Percentiles rank a stretch among this genome's conserved stretches.
These are phyloP conservation scores for Dynastes grantii DNA, from an alignment of 2,888 invertebrate species.

Conservation along the genomic window DNA sequence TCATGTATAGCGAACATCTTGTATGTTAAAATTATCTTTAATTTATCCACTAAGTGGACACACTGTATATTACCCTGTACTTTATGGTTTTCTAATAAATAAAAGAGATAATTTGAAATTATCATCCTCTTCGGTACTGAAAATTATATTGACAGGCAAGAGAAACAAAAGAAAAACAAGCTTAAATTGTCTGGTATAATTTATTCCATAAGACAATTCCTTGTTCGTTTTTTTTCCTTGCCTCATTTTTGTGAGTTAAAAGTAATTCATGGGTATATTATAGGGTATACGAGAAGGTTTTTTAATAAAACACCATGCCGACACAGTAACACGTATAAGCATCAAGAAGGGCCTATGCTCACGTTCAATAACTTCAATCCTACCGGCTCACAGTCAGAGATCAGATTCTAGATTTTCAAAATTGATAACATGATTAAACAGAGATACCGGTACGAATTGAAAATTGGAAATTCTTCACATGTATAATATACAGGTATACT, in stretches of 20 bases:
- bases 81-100: constrained; percentile 20
- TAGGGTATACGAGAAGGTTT: constrained; percentile 54
- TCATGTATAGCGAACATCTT: too few species aligned
- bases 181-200: constrained; percentile 46
- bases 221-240: constrained; percentile 36
- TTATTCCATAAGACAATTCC: constrained; percentile 49
- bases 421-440: constrained; percentile 61
- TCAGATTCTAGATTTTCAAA: constrained; percentile 60
- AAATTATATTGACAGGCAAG: constrained; percentile 16
- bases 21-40: too few species aligned
- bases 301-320: constrained; percentile 60
- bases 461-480: constrained; percentile 55
- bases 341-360: constrained; percentile 53
- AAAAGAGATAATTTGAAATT: constrained; percentile 5
- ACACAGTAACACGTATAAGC: constrained; percentile 59
- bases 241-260: constrained; percentile 43
- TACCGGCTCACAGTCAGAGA: constrained; percentile 54
- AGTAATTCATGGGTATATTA: constrained; percentile 49
- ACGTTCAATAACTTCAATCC: constrained; percentile 59
- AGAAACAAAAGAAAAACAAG: not conserved
- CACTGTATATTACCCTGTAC: not conserved
- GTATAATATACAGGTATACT: constrained; percentile 9
- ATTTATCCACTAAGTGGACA: too few species aligned
- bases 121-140: constrained; percentile 6
- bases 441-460: constrained; percentile 60